Evolutionary conservation across 2,888 invertebrate genomes (phyloP).

Genomic region (Synergus itoensis): DNA sequence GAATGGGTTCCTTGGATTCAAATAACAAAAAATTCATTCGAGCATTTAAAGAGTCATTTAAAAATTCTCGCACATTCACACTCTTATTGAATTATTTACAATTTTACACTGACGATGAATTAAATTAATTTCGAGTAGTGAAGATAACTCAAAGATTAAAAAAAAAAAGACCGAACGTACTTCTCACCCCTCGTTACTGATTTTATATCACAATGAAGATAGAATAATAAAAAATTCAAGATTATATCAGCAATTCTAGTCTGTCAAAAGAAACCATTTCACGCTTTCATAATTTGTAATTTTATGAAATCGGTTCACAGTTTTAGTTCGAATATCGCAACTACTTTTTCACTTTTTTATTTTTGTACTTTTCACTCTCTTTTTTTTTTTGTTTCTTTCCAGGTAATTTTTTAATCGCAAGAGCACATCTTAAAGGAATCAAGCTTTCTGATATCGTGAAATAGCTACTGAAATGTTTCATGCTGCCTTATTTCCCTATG

Average conservation of each 20-base stretch:
- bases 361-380: constrained; percentile 45
- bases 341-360: constrained; percentile 43
- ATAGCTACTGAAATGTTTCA: constrained; percentile 60
- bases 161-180: constrained; percentile 9
- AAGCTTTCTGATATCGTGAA: constrained; percentile 64
- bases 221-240: background rate
- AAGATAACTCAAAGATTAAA: constrained; percentile 20
- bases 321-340: constrained; percentile 46
- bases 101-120: background rate
- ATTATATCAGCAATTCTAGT: background rate
- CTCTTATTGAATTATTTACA: constrained; percentile 32
- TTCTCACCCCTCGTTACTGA: constrained; percentile 1
- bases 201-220: background rate
- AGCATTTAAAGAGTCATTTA: background rate
- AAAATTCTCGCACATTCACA: constrained; percentile 20
- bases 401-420: constrained; percentile 38
- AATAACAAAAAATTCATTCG: background rate
- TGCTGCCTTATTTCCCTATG: constrained; percentile 60
- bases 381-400: background rate
- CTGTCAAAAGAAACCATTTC: constrained; percentile 37
- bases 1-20: background rate
- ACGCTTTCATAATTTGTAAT: constrained; percentile 42
- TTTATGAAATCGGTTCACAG: constrained; percentile 48
- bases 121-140: background rate
- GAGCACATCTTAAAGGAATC: constrained; percentile 51